Evolutionary conservation across 2,113 vertebrate genomes (phyloP).

Genomic region (Tenrec ecaudatus): DNA sequence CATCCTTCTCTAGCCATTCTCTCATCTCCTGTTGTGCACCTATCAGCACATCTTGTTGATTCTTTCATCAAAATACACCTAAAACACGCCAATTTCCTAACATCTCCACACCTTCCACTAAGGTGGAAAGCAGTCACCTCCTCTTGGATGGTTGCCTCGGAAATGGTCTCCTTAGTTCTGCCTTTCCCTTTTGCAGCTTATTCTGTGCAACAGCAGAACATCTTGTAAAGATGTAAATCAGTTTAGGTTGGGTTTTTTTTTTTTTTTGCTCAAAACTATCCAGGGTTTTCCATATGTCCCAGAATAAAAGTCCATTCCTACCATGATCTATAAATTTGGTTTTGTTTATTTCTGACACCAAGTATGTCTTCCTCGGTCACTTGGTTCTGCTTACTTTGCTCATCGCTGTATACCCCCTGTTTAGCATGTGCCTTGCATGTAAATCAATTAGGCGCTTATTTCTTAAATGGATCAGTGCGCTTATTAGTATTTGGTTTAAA

Average conservation of each 20-base stretch:
- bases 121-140: neutral
- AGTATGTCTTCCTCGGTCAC: neutral
- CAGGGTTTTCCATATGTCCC: neutral
- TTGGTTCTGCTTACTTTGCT: neutral
- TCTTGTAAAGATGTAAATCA: neutral
- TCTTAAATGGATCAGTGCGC: conserved; percentile 29
- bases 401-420: neutral
- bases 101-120: neutral
- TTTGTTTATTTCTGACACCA: neutral
- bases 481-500: conserved; percentile 11
- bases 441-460: neutral
- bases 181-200: neutral
- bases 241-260: neutral
- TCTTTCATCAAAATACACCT: neutral
- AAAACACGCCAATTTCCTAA: neutral
- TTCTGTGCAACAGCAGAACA: neutral
- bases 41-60: neutral
- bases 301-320: neutral
- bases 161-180: neutral
- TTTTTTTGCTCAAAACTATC: neutral
- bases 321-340: too few species aligned
- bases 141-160: neutral
- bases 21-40: neutral
- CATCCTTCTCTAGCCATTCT: neutral
- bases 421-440: neutral